These are phyloP conservation scores for Orycteropus afer DNA, from an alignment of 2,113 vertebrate species.

Conservation along the genomic window DNA sequence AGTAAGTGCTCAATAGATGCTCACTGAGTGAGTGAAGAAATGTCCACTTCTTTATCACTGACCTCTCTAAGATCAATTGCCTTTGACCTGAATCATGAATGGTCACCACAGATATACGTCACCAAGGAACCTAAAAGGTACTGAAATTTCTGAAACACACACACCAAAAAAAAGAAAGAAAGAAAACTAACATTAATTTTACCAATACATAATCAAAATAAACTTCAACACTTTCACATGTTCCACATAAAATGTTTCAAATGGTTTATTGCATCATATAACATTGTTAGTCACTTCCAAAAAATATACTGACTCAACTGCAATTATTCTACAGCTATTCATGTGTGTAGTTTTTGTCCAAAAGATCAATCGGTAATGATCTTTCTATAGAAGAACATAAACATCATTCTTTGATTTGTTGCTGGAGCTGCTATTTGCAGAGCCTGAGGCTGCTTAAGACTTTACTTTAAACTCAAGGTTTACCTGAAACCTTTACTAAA, in stretches of 20 bases:
- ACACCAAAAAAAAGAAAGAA: no score
- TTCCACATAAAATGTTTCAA: neutral
- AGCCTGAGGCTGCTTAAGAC: conserved; percentile 39
- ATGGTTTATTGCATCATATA: neutral
- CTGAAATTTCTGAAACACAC: neutral
- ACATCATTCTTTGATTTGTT: conserved; percentile 36
- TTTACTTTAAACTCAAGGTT: conserved; percentile 39
- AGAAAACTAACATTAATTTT: neutral
- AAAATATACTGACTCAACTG: neutral
- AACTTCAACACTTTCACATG: neutral
- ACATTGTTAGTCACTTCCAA: neutral
- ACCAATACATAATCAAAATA: neutral
- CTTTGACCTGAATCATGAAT: neutral
- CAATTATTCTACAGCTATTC: neutral
- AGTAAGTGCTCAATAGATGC: neutral
- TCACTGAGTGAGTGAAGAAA: neutral
- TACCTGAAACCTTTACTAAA: neutral
- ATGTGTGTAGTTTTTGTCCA: neutral
- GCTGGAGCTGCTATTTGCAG: conserved; percentile 31
- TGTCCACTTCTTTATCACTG: neutral
- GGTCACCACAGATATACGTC: neutral
- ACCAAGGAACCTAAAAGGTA: neutral
- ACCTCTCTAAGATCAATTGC: neutral
- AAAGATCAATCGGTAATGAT: conserved; percentile 55
- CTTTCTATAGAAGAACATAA: conserved; percentile 46